Evolutionary conservation across 2,797 vertebrate genomes (phyloP), one percentile per base, ranked within the genome.

Genomic region (Silurus aristotelis): DNA sequence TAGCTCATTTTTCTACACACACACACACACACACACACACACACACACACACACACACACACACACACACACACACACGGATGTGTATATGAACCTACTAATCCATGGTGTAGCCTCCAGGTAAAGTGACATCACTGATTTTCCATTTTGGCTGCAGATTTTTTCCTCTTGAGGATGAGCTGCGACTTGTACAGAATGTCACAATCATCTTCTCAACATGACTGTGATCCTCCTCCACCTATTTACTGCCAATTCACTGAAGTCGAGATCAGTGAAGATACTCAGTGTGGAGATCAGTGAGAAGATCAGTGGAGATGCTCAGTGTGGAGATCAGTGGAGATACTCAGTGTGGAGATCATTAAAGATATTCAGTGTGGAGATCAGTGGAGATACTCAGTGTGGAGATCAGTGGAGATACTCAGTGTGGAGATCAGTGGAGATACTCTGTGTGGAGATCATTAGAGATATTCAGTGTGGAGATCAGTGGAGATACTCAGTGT

Each of bases 111-210:
- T 55, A 27, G 14, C 78, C 43, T 52, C 8, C 8, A 66, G 46
- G 78, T 66, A 80, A 80, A 66, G 46, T 9, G 22, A 52, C 61
- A 52, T 66, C 78, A 80, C 43, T 19, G n/a, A 52, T 80, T 79
- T 25, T 80, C 78, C 63, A 66, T 66, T 52, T 66, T 80, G 43
- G 43, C 31, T 7, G 38, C 58, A 43, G 52, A 20, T 38, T 20
- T 19, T 60, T 61, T 7, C 14, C 48, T 27, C 25, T 19, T 9
- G 56, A 77, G 75, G 17, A 13, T 22, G 55, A 20, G 55, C 55
- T 77, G 55, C 58, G 55, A 77, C 75, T 77, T 8, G 55, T 77
- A 60, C 27, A 77, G 27, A 60, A 77, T 58, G 52, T 58, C 73
- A 20, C 25, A 1, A 20, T 58, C 5, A 58, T 31, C 25, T 31